Conservation (phyloP, 2,888 invertebrate species). For the Hydroisotoma schaefferi region DNA sequence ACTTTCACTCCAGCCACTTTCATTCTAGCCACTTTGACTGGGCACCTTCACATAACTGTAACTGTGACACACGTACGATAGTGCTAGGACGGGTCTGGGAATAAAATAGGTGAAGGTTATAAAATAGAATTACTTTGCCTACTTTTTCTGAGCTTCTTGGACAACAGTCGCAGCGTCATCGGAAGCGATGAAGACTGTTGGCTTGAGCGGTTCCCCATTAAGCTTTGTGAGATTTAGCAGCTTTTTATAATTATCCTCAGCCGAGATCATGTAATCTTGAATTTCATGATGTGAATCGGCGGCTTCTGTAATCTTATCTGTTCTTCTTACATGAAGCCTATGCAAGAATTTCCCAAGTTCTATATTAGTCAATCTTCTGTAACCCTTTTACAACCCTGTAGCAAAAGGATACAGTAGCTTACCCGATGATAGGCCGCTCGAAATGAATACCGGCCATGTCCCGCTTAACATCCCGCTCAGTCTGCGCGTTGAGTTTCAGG, state of each 20-base stretch:
- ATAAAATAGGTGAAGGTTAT: too few relatives aligned
- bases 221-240: background rate
- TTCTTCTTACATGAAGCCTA: constrained; percentile 27
- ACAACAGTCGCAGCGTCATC: background rate
- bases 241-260: background rate
- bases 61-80: too few relatives aligned
- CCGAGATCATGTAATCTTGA: constrained; percentile 10
- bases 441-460: background rate
- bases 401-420: background rate
- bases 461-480: background rate
- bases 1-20: too few relatives aligned
- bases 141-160: background rate
- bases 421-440: constrained; percentile 15
- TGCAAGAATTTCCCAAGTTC: background rate
- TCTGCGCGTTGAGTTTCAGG: too few relatives aligned
- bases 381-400: background rate
- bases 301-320: constrained; percentile 20
- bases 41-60: too few relatives aligned
- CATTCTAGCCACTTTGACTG: too few relatives aligned
- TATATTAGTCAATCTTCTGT: background rate
- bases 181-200: background rate
- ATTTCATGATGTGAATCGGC: constrained; percentile 12
- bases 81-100: too few relatives aligned
- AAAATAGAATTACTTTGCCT: too few relatives aligned
- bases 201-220: too few relatives aligned